A percentile compares a stretch with the other conserved stretches of the same genome.
Evolutionary conservation across 2,888 invertebrate species (phyloP).

Genomic region (Hermodice carunculata): DNA sequence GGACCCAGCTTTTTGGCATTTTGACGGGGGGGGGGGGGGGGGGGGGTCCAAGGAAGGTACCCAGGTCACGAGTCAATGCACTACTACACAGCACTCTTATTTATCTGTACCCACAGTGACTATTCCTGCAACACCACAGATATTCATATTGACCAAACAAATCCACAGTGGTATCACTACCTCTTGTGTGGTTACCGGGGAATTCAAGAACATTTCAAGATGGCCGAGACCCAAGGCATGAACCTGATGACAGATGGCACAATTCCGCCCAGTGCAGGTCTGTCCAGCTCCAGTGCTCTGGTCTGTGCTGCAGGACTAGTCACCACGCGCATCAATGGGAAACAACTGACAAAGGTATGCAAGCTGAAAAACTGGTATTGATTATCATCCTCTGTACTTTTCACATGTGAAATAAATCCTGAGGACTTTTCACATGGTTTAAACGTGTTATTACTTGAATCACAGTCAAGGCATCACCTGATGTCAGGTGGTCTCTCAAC

Average conservation of each 20-base stretch:
- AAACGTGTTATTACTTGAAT: no score
- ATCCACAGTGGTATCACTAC: constrained; percentile 90
- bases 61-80: neutral
- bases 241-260: constrained; percentile 84
- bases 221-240: constrained; percentile 73
- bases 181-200: constrained; percentile 94
- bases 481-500: no score
- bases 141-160: constrained; percentile 54
- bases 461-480: no score
- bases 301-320: constrained; percentile 93
- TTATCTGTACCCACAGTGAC: constrained; percentile 44
- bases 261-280: constrained; percentile 92
- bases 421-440: no score
- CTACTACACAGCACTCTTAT: neutral
- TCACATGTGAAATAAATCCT: no score
- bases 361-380: no score
- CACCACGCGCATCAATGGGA: constrained; percentile 76
- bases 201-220: constrained; percentile 76
- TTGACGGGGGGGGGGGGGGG: no score
- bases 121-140: constrained; percentile 47
- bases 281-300: constrained; percentile 97
- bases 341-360: constrained; percentile 59
- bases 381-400: no score
- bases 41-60: no score
- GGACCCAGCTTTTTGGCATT: no score